Conservation (phyloP, 2,113 vertebrate species). For the Catharus bicknelli region DNA sequence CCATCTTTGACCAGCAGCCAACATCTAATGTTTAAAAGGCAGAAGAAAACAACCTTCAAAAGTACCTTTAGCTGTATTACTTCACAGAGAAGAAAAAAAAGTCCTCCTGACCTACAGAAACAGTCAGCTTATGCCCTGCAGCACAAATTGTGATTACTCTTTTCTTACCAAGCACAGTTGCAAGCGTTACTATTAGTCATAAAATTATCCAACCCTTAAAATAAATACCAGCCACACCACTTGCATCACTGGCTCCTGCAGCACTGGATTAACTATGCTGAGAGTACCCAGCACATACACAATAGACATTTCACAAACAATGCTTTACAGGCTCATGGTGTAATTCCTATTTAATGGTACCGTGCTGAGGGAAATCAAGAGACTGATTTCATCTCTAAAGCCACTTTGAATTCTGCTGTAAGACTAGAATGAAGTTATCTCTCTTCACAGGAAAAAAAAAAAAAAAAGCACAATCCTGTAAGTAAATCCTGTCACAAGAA, state of each 20-base stretch:
- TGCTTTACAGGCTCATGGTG: neutral
- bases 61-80: neutral
- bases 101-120: slow-evolving; percentile 11
- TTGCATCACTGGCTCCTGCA: neutral
- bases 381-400: neutral
- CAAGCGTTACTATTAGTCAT: slow-evolving; percentile 39
- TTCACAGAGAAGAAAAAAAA: neutral
- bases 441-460: neutral
- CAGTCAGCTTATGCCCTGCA: slow-evolving; percentile 24
- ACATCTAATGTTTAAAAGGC: neutral
- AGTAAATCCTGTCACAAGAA: neutral
- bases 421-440: neutral
- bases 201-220: slow-evolving; percentile 21
- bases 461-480: too few relatives aligned
- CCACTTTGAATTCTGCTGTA: neutral
- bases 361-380: neutral
- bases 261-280: neutral
- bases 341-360: neutral
- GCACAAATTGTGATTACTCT: slow-evolving; percentile 14
- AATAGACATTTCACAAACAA: neutral
- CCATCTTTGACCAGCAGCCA: slow-evolving; percentile 31
- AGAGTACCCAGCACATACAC: neutral
- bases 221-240: neutral
- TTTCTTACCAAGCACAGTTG: neutral
- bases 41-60: slow-evolving; percentile 49